Conservation (phyloP, 2,113 vertebrate genomes). For the Pseudorhombus dupliciocellatus region DNA sequence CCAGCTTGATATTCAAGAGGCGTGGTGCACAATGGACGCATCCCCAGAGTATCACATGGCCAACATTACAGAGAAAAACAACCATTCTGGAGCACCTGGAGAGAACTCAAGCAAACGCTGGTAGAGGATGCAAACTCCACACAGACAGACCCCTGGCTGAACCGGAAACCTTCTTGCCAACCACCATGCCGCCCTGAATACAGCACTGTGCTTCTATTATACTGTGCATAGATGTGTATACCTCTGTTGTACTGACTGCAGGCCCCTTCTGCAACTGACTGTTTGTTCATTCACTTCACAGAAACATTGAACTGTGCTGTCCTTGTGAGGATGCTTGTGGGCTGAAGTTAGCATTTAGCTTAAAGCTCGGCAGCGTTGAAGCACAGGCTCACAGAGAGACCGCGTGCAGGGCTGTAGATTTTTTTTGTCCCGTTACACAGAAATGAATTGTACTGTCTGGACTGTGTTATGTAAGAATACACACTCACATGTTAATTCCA, state of each 20-base stretch:
- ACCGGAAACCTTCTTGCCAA: background rate
- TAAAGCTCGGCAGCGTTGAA: background rate
- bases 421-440: background rate
- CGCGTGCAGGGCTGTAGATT: no score
- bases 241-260: background rate
- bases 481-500: constrained; percentile 16
- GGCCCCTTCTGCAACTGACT: background rate
- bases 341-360: constrained; percentile 11
- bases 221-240: constrained; percentile 5
- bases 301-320: background rate
- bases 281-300: constrained; percentile 14
- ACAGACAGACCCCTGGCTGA: background rate
- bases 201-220: constrained; percentile 9
- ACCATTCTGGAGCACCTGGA: no score
- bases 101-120: background rate
- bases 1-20: no score
- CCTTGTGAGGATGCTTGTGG: background rate
- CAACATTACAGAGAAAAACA: background rate
- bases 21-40: background rate
- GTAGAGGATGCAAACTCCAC: background rate
- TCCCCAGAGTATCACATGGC: background rate
- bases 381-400: background rate
- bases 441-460: constrained; percentile 32
- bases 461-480: constrained; percentile 26
- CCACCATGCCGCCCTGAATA: constrained; percentile 1